Evolutionary conservation across 2,888 invertebrate species (phyloP).

Genomic region (Heliothis peltigera): DNA sequence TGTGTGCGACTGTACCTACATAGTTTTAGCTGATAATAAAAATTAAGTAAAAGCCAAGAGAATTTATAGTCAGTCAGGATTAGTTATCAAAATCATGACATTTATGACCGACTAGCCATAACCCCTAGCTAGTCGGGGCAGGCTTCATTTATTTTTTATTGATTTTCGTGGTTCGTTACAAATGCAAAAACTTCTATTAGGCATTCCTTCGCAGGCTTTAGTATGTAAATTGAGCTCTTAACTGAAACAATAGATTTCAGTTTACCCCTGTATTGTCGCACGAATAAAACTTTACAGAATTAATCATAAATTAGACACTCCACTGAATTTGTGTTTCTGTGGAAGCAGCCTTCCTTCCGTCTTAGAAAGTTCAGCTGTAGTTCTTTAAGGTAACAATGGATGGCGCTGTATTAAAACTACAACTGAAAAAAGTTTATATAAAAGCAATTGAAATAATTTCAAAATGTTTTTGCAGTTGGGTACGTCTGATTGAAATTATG

Average conservation of each 20-base stretch:
- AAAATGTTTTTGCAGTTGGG: not conserved
- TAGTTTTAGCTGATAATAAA: constrained; percentile 34
- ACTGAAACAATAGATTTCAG: constrained; percentile 83
- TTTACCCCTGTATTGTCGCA: constrained; percentile 60
- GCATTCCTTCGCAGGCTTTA: constrained; percentile 79
- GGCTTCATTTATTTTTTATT: constrained; percentile 79
- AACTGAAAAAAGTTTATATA: constrained; percentile 11
- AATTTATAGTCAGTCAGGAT: constrained; percentile 14
- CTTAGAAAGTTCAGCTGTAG: constrained; percentile 50
- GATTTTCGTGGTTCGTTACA: constrained; percentile 82
- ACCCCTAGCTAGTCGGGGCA: constrained; percentile 52
- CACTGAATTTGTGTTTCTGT: constrained; percentile 51
- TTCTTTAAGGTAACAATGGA: constrained; percentile 42
- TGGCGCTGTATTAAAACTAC: constrained; percentile 30
- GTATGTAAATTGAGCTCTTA: constrained; percentile 82
- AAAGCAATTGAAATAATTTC: not conserved
- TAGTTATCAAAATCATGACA: constrained; percentile 17
- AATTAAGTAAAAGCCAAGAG: constrained; percentile 20
- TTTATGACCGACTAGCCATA: constrained; percentile 32
- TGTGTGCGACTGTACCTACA: too few relatives aligned
- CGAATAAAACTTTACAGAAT: constrained; percentile 63
- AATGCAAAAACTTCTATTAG: constrained; percentile 86
- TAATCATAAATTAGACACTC: constrained; percentile 65
- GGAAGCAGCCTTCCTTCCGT: constrained; percentile 56
- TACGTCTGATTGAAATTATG: not conserved